Evolutionary conservation across 2,888 invertebrate genomes (phyloP).

Genomic region (Scrobipalpa atriplicella): DNA sequence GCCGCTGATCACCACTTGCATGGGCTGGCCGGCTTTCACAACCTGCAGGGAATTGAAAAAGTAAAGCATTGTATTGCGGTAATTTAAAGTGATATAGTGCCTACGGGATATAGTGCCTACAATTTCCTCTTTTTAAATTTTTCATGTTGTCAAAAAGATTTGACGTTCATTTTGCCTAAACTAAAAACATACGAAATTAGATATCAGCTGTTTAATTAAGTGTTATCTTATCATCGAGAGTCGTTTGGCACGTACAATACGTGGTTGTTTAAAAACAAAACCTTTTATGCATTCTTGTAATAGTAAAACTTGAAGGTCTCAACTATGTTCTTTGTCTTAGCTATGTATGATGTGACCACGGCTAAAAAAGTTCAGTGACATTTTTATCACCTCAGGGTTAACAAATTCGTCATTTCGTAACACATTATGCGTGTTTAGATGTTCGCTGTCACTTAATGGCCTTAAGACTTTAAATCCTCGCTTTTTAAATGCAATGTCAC

Average conservation of each 20-base stretch:
- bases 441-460: not conserved
- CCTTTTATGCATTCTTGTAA: not conserved
- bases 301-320: not conserved
- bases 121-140: too few relatives aligned
- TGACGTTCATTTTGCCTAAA: too few relatives aligned
- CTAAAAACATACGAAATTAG: too few relatives aligned
- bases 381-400: constrained; percentile 6
- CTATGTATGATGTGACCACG: not conserved
- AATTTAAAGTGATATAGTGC: too few relatives aligned
- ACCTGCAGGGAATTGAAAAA: constrained; percentile 44
- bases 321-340: not conserved
- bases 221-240: not conserved
- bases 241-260: not conserved
- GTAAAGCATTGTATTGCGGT: too few relatives aligned
- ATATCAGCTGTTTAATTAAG: too few relatives aligned
- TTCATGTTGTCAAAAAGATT: too few relatives aligned
- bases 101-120: too few relatives aligned
- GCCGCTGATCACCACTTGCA: constrained; percentile 81
- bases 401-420: constrained; percentile 16
- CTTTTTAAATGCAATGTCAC: not conserved
- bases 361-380: constrained; percentile 4
- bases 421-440: constrained; percentile 4
- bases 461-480: not conserved
- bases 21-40: constrained; percentile 67
- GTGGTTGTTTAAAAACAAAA: not conserved